Evolutionary conservation across 2,113 vertebrate genomes (phyloP).

Genomic region (western clawed frog (Xenopus tropicalis)): DNA sequence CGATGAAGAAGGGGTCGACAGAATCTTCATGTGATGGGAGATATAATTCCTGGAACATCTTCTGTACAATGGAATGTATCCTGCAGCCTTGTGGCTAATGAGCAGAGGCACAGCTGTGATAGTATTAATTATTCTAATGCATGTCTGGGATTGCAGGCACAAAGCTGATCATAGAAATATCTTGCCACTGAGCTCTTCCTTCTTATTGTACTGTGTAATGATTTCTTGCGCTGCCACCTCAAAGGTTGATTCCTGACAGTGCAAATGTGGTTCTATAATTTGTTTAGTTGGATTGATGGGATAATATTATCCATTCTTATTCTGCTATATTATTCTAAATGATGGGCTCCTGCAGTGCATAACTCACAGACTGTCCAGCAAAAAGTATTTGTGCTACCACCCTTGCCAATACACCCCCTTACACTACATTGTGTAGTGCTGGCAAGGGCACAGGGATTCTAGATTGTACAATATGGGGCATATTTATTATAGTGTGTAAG

Average conservation of each 20-base stretch:
- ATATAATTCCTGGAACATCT: background rate
- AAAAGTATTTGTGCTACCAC: too few species aligned
- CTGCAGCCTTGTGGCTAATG: slow-evolving; percentile 4
- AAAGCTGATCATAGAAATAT: background rate
- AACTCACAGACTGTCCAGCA: too few species aligned
- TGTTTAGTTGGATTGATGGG: background rate
- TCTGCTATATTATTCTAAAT: too few species aligned
- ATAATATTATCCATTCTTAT: too few species aligned
- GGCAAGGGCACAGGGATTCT: too few species aligned
- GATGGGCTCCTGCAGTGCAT: too few species aligned
- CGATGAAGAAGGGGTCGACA: too few species aligned
- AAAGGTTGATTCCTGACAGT: background rate
- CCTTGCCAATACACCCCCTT: too few species aligned
- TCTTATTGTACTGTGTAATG: background rate
- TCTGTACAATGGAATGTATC: background rate
- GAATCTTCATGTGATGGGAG: too few species aligned
- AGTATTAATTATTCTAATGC: background rate
- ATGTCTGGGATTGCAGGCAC: background rate
- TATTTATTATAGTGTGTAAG: too few species aligned
- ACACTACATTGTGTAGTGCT: too few species aligned
- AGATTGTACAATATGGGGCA: too few species aligned
- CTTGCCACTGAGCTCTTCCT: background rate
- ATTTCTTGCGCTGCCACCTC: background rate
- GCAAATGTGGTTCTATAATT: background rate
- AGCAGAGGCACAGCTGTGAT: slow-evolving; percentile 7